These are phyloP conservation scores for Pseudomyrmex sp. DNA, from an alignment of 1,140 invertebrate species.

Conservation along the genomic window DNA sequence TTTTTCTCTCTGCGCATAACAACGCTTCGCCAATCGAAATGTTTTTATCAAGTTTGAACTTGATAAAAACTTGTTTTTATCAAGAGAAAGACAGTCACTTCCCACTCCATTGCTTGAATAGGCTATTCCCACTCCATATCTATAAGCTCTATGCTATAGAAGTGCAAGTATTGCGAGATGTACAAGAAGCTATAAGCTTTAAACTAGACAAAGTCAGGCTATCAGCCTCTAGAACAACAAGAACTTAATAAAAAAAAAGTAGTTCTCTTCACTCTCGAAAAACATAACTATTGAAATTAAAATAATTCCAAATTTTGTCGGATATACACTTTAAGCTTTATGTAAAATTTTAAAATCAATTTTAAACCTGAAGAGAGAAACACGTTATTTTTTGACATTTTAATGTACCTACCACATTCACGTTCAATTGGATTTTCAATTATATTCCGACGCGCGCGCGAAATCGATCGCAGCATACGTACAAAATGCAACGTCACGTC, in stretches of 20 bases:
- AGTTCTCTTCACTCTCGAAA: not conserved
- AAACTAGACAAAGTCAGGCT: conserved; percentile 19
- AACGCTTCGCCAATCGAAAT: no score
- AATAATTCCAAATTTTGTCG: no score
- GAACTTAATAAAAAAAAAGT: not conserved
- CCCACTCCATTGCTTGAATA: no score
- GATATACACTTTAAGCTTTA: no score
- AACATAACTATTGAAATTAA: not conserved
- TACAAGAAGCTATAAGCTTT: conserved; percentile 49
- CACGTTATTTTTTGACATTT: not conserved
- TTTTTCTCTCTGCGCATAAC: no score
- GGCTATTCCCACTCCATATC: no score
- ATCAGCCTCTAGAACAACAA: conserved; percentile 3
- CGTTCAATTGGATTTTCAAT: conserved; percentile 36
- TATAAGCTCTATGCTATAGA: not conserved
- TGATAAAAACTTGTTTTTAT: no score
- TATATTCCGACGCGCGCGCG: not conserved
- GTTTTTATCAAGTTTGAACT: no score
- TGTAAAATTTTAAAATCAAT: not conserved
- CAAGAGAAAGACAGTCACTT: no score
- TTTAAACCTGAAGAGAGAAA: no score
- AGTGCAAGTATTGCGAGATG: conserved; percentile 49
- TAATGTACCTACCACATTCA: not conserved
- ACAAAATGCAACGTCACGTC: conserved; percentile 39
- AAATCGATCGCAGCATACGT: conserved; percentile 1